phyloP scores from a whole-genome alignment of 2,113 vertebrate genomes.

The Macrotus californicus region DNA sequence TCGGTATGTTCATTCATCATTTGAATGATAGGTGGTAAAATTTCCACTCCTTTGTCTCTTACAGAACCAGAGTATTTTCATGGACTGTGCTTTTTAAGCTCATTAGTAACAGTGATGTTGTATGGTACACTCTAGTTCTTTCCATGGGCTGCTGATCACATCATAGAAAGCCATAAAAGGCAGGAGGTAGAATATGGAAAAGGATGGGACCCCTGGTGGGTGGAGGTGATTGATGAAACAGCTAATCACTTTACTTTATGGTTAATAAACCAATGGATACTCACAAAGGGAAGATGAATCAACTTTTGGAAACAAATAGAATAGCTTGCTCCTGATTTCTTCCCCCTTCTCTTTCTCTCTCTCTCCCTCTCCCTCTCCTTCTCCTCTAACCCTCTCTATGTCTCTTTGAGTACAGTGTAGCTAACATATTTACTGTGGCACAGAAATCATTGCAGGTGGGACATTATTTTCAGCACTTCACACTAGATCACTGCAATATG shows the following conservation, averaged over 20 bases:
- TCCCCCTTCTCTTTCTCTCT: background rate
- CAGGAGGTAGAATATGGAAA: slow-evolving; percentile 39
- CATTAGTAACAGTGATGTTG: slow-evolving; percentile 73
- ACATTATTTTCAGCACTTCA: slow-evolving; percentile 53
- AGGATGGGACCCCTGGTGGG: background rate
- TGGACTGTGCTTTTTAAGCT: slow-evolving; percentile 67
- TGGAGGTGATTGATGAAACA: background rate
- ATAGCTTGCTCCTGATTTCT: background rate
- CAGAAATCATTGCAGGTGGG: slow-evolving; percentile 50
- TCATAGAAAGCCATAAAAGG: slow-evolving; percentile 68
- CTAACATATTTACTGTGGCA: background rate
- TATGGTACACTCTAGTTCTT: slow-evolving; percentile 61
- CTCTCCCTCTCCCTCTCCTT: background rate
- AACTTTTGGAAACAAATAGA: background rate
- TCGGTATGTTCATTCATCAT: slow-evolving; percentile 75
- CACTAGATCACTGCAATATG: slow-evolving; percentile 49
- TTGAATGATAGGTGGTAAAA: slow-evolving; percentile 70
- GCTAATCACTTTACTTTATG: background rate
- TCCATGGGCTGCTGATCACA: slow-evolving; percentile 63
- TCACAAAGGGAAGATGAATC: background rate
- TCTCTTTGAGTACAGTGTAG: background rate
- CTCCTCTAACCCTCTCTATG: background rate
- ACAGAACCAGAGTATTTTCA: slow-evolving; percentile 63
- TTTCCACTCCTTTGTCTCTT: background rate
- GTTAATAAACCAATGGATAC: background rate